These are phyloP conservation scores for Enoplolaimus lenunculus DNA, from an alignment of 2,888 invertebrate genomes.

Conservation along the genomic window DNA sequence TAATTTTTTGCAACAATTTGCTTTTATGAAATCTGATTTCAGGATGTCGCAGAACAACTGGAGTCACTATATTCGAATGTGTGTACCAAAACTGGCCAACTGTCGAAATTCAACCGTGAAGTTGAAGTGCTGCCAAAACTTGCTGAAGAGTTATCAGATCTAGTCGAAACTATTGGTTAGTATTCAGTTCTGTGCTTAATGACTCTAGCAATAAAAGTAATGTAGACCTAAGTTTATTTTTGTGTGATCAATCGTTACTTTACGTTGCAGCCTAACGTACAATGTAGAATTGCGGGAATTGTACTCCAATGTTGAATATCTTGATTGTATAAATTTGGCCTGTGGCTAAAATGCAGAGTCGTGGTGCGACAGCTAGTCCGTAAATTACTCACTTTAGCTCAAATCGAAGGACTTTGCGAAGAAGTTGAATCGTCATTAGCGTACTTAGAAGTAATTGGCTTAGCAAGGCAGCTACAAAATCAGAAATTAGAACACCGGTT, in stretches of 20 bases:
- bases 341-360: no score
- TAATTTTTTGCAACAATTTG: no score
- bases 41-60: not conserved
- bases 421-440: constrained; percentile 54
- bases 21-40: not conserved
- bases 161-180: not conserved
- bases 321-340: no score
- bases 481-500: constrained; percentile 58
- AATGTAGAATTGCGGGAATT: no score
- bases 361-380: no score
- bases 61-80: not conserved
- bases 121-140: not conserved
- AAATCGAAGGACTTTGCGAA: constrained; percentile 50
- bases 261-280: no score
- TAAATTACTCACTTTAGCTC: no score
- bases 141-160: not conserved
- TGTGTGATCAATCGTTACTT: no score
- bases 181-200: no score
- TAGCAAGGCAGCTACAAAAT: constrained; percentile 56
- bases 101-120: not conserved
- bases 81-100: not conserved
- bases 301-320: no score
- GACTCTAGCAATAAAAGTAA: no score
- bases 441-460: constrained; percentile 55
- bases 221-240: no score